Base-by-base conservation (phyloP, 1,140 invertebrate species). In the Anthonomus grandis region DNA sequence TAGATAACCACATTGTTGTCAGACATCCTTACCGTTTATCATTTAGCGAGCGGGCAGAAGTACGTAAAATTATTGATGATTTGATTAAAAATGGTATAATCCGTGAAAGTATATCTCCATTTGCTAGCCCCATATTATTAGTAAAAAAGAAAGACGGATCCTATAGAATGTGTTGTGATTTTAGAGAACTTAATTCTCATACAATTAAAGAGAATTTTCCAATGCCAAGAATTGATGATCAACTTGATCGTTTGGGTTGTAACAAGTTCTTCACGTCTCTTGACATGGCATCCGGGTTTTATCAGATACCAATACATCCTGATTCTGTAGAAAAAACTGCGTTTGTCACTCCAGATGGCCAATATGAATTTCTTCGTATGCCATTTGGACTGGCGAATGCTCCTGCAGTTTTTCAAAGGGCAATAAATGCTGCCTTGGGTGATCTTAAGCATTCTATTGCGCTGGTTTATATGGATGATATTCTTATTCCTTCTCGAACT, bases 371-470 rank as follows among this genome's bases (percentile, higher is more conserved):
- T 51, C 17, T 62, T 5, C 25, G 61, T 39, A 64, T 70, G 60
- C 67, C 68, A 4, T 63, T 70, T 41, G 70, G 73, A 8, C 54
- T 79, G 1, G 60, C 49, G 9, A 77, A 75, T 60, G 64, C 72
- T 0, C 70, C 77, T 1, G 57, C 70, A 6, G 66, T 70, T 15
- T 38, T 46, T 55, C 31, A 49, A 39, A 23, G 38, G 34, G 58
- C 73, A 6, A 73, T 79, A 4, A 71, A 74, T 46, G 53, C 48
- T 18, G 15, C 17, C 13, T 34, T 49, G 15, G 34, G 36, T 22
- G 17, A 27, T 24, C n/a, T 48, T 59, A 37, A 34, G 24, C 12
- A 49, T 42, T 22, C 21, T 6, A 36, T 38, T 17, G 44, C 51
- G n/a, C 46, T 70, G 24, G 44, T 57, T 15, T 64, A 64, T 34